Percentiles rank a stretch among this genome's conserved stretches.
phyloP scores from a whole-genome alignment of 2,113 vertebrate genomes.

The Otolemur garnettii region DNA sequence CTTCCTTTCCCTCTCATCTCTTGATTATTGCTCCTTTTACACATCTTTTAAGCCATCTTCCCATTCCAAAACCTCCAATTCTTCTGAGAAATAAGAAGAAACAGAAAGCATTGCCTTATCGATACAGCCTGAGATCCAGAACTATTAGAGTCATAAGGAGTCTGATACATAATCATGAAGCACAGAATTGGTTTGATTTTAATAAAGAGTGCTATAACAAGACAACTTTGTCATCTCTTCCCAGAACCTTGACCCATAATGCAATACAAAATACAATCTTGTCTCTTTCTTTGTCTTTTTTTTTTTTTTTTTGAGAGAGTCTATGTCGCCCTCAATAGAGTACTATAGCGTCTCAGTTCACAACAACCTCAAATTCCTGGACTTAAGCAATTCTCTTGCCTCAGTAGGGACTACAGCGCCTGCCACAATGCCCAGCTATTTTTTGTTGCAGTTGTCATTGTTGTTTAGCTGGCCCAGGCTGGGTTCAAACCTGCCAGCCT shows the following conservation, averaged over 20 bases:
- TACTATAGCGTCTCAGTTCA: too few species aligned
- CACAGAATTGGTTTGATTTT: background rate
- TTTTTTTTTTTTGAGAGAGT: too few species aligned
- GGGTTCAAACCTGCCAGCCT: too few species aligned
- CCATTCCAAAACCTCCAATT: constrained; percentile 54
- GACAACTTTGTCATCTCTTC: background rate
- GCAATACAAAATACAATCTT: background rate
- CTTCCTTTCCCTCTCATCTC: constrained; percentile 33
- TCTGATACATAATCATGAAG: constrained; percentile 6
- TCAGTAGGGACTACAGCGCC: too few species aligned
- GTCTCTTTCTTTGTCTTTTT: background rate
- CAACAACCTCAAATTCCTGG: too few species aligned
- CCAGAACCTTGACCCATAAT: background rate
- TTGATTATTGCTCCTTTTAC: constrained; percentile 28
- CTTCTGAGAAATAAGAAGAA: constrained; percentile 53
- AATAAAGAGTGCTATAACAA: background rate
- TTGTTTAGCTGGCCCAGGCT: too few species aligned
- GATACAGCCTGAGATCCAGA: background rate
- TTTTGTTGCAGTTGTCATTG: too few species aligned
- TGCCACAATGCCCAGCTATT: too few species aligned
- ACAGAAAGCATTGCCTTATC: constrained; percentile 3
- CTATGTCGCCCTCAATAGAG: too few species aligned
- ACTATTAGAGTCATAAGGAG: background rate
- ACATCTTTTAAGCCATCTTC: constrained; percentile 49
- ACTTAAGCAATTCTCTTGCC: too few species aligned